Conservation (phyloP, 2,888 invertebrate genomes). For the Flabesymbios commensalis region DNA sequence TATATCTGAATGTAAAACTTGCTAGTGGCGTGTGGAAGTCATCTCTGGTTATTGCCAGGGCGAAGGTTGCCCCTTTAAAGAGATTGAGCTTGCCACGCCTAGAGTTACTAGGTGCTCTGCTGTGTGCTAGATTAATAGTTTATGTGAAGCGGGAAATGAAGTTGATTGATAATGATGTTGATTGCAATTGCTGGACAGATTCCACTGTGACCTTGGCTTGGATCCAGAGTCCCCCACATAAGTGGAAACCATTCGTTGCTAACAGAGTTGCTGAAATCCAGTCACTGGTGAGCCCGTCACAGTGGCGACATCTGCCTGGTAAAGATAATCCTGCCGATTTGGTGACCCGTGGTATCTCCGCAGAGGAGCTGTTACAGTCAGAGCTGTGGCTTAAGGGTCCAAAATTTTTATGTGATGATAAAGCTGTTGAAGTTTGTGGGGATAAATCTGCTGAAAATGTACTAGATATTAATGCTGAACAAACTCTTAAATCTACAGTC, state of each 20-base stretch:
- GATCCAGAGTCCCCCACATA: slow-evolving; percentile 22
- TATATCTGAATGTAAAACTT: not conserved
- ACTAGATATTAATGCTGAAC: too few species aligned
- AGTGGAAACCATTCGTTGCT: slow-evolving; percentile 28
- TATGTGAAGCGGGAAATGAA: slow-evolving; percentile 7
- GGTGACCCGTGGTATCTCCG: too few species aligned
- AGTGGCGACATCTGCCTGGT: slow-evolving; percentile 16
- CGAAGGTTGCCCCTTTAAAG: not conserved
- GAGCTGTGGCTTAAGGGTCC: too few species aligned
- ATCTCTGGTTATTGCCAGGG: not conserved
- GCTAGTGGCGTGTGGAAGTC: not conserved
- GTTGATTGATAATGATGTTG: too few species aligned
- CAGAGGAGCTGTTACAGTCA: too few species aligned
- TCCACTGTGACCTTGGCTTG: slow-evolving; percentile 22
- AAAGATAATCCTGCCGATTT: slow-evolving; percentile 15
- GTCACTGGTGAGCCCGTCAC: not conserved
- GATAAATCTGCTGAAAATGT: too few species aligned
- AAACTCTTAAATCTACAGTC: too few species aligned
- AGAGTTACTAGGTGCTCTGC: slow-evolving; percentile 3
- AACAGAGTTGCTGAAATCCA: slow-evolving; percentile 35
- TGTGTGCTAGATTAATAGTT: not conserved
- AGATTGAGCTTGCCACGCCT: slow-evolving; percentile 6
- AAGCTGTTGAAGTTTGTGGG: too few species aligned
- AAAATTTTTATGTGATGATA: too few species aligned
- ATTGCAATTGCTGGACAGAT: too few species aligned